These are phyloP conservation scores for Coptotermes formosanus DNA, from an alignment of 1,140 invertebrate genomes.

Conservation along the genomic window DNA sequence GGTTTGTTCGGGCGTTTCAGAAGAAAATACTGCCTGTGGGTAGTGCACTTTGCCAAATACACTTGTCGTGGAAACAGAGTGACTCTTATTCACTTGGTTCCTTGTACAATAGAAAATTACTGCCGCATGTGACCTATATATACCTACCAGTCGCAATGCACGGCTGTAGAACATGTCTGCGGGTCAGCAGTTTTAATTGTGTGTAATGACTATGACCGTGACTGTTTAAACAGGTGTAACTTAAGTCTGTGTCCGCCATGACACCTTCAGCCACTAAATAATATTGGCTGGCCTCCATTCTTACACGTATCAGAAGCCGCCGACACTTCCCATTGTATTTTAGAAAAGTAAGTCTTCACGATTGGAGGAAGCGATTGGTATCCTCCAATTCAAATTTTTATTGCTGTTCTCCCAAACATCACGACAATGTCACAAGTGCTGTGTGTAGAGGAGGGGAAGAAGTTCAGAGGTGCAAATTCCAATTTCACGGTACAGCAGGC, in stretches of 20 bases:
- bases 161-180: not conserved
- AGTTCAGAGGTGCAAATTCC: not conserved
- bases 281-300: not conserved
- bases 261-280: not conserved
- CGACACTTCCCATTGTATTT: not conserved
- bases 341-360: not conserved
- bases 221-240: not conserved
- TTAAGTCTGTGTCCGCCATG: no score
- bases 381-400: not conserved
- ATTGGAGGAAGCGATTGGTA: not conserved
- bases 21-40: no score
- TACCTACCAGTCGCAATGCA: no score
- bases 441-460: not conserved
- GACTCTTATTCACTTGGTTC: no score
- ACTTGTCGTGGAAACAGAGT: no score
- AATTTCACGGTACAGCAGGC: conserved; percentile 10
- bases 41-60: no score
- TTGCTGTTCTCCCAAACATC: not conserved
- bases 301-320: no score
- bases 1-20: no score
- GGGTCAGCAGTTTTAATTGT: not conserved
- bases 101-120: no score
- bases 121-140: no score
- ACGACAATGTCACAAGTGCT: not conserved
- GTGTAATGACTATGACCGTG: not conserved